These are phyloP conservation scores for Aphelenchoides fujianensis DNA, from an alignment of 1,140 invertebrate species.

Conservation along the genomic window DNA sequence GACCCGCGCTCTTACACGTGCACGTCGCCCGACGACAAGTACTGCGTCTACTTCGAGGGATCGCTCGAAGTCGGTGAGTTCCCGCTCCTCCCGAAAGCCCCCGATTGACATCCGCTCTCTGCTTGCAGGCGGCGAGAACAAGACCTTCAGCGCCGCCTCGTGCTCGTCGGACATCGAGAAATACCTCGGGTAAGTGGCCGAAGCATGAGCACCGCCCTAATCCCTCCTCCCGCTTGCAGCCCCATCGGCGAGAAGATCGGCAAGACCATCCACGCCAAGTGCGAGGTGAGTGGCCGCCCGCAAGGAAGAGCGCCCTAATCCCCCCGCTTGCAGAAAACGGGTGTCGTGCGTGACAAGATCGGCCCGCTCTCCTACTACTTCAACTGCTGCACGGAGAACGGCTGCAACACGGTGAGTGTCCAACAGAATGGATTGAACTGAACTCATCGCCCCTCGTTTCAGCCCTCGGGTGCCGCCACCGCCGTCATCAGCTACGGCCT, in stretches of 20 bases:
- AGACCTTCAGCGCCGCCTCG: background rate
- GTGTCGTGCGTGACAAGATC: background rate
- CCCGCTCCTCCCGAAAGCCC: too few relatives aligned
- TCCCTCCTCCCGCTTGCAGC: background rate
- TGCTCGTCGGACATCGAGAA: constrained; percentile 5
- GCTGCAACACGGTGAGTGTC: constrained; percentile 5
- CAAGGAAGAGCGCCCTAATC: too few relatives aligned
- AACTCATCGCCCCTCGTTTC: background rate
- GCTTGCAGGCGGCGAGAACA: constrained; percentile 11
- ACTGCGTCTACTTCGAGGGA: constrained; percentile 12
- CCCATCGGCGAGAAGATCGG: constrained; percentile 18
- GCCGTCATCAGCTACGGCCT: background rate
- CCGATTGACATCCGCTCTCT: too few relatives aligned
- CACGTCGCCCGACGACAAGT: constrained; percentile 11
- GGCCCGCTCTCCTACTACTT: constrained; percentile 16
- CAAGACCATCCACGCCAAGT: background rate
- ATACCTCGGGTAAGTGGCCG: too few relatives aligned
- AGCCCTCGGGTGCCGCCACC: background rate
- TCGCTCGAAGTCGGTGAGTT: background rate
- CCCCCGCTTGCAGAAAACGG: background rate
- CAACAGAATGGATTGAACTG: background rate
- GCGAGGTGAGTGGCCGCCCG: background rate
- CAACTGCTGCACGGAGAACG: constrained; percentile 18
- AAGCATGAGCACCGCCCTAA: background rate
- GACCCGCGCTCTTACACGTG: background rate